Evolutionary conservation across 1,140 invertebrate species (phyloP), one percentile per base, ranked within the genome.

Genomic region (Mamestra configurata): DNA sequence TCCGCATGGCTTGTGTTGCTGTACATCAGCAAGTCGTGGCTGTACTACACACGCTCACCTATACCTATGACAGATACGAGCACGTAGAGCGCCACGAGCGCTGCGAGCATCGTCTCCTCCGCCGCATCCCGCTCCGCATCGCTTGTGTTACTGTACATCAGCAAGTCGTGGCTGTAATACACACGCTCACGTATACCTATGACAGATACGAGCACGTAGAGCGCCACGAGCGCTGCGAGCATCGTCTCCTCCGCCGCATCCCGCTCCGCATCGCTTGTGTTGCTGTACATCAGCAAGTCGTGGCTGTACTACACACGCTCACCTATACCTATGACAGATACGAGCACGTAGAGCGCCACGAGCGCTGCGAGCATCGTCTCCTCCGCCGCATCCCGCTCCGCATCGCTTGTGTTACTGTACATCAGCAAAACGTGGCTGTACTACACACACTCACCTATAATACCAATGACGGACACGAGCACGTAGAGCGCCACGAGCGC

Each of bases 281-380:
- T 93, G 83, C 86, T 83, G 83, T 87, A 90, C 92, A 93, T 93
- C 87, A 85, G n/a, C n/a, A n/a, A n/a, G n/a, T n/a, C 91, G 87
- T 83, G 71, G 88, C 92, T 22, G 4, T 18, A 43, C 31, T 22
- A 46, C 10, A 1, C 1, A 46, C 8, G 46, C 87, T 89, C 68
- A 93, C 94, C 94, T 82, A 95, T 90, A 27, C 94, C 94, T 15
- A 95, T 88, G 66, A 94, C 83, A 24, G 92, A 89, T 15, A 95
- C 90, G 57, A 95, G 84, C 31, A 92, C 89, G 84, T 95, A 95
- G 46, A 18, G 46, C 46, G 46, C n/a, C n/a, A 51, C 46, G 46
- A 51, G 46, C n/a, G n/a, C 15, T 15, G 46, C 46, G 15, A 51
- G 15, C 7, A 15, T 51, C 46, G 46, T 51, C 46, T 51, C 46